phyloP scores from a whole-genome alignment of 2,888 invertebrate species.

The Erebia epiphron region DNA sequence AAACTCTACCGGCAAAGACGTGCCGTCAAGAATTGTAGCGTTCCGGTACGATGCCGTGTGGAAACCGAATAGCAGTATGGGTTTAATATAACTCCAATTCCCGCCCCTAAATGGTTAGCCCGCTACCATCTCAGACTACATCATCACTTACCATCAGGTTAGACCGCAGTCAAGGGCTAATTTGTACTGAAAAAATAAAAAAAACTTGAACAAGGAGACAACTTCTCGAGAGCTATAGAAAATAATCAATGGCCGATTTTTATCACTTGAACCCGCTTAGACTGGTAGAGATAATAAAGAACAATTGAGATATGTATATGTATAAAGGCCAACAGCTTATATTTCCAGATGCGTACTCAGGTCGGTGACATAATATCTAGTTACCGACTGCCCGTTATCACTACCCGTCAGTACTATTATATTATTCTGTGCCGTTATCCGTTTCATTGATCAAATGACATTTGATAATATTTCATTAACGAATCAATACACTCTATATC shows the following conservation, averaged over 20 bases:
- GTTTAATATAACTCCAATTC: too few relatives aligned
- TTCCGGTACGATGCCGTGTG: too few relatives aligned
- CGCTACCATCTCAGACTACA: too few relatives aligned
- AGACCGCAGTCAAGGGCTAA: too few relatives aligned
- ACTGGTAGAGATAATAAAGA: not conserved
- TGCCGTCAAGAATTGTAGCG: too few relatives aligned
- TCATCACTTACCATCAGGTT: too few relatives aligned
- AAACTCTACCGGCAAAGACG: too few relatives aligned
- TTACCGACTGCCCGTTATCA: conserved; percentile 23
- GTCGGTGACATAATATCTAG: conserved; percentile 15
- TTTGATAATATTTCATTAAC: conserved; percentile 34
- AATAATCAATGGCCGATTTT: not conserved
- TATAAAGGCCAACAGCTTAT: not conserved
- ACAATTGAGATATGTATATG: conserved; percentile 1
- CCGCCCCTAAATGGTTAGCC: too few relatives aligned
- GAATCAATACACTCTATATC: conserved; percentile 39
- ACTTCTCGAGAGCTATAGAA: not conserved
- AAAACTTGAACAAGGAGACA: not conserved
- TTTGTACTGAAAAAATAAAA: too few relatives aligned
- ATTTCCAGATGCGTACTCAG: conserved; percentile 12
- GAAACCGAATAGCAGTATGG: too few relatives aligned
- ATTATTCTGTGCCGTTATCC: too few relatives aligned
- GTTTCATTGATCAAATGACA: conserved; percentile 30
- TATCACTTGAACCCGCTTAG: not conserved
- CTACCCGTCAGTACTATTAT: too few relatives aligned